Evolutionary conservation across 2,113 vertebrate species (phyloP), one percentile per base, ranked within the genome.

Genomic region (Macquaria ambigua): DNA sequence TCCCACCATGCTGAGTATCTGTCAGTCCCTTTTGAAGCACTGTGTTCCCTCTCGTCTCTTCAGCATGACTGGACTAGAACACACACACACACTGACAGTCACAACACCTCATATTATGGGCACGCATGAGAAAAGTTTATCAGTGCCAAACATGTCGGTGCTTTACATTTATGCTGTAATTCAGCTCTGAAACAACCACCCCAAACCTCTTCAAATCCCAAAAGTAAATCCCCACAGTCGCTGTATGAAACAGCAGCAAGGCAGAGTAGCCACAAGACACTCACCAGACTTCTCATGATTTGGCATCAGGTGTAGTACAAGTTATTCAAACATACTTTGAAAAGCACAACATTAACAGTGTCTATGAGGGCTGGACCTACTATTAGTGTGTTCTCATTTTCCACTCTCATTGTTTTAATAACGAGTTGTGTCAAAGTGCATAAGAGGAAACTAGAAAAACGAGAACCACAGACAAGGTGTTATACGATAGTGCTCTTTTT

Each of bases 331-430:
- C 50, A 34, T 61, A 74, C 67, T 76, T 61, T 82, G 11, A 71
- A 87, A 93, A 95, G 93, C 94, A 95, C 94, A 95, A 94, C 67
- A 77, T 77, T n/a, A 76, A 81, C 20, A 28, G 25, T 41, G 78
- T 84, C 70, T 68, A 72, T 50, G 69, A 90, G 87, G 87, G 83
- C 85, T 85, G 85, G 67, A 85, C 39, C 25, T 81, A 48, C 46
- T 76, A 25, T 86, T 71, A n/a, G 34, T 75, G 56, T 77, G 68
- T 73, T 82, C 58, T 74, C 50, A 63, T 70, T 74, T 73, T 69
- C 59, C 15, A 53, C 68, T 76, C 23, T 63, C 6, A 79, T 4
- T 63, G 58, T 73, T 37, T 66, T 21, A 66, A 43, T 63, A 46
- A 64, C 20, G 56, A 53, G 21, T 58, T 34, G 41, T 74, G 66